Evolutionary conservation across 2,113 vertebrate genomes (phyloP), one percentile per base, ranked within the genome.

Genomic region (Rhinopithecus roxellana): DNA sequence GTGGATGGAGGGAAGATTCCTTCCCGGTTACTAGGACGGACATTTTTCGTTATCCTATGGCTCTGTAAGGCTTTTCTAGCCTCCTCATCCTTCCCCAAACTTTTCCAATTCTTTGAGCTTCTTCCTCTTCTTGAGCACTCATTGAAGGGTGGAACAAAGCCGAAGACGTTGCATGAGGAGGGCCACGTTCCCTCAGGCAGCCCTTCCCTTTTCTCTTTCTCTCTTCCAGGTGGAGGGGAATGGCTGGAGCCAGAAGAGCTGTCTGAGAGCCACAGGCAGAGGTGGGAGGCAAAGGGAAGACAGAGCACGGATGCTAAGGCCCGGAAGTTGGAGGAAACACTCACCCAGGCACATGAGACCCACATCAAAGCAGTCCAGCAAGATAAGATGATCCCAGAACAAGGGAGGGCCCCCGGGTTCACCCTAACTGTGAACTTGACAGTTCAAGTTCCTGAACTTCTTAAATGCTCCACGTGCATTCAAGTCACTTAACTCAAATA

Each of bases 1-100:
- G 32, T 9, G 9, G 64, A 13, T 2, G 23, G 9, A 35, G 64
- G 1, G 14, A 32, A 80, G 48, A 45, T 23, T 4, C 32, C 30
- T n/a, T n/a, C 27, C 75, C 25, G 4, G 0, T 30, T 35, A 22
- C 69, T 14, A 1, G 27, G 1, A 10, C n/a, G 14, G 43, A 2
- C 18, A 1, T 13, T 11, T 43, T 43, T 20, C 12, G 0, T 20
- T 6, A 2, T 7, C 48, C 32, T 3, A 2, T 2, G 5, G 38
- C 3, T 9, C 40, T 0, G 6, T 8, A 2, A 5, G 17, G 18
- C 23, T 32, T 25, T 20, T 75, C 75, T 4, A 27, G 52, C 52
- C 23, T 23, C 43, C 7, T 27, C 5, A 1, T 11, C 89, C 38
- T 50, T 57, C 48, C 45, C 40, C 70, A 11, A 30, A 8, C 48